Conservation (phyloP, 2,888 invertebrate genomes). For the Pollenia griseotomentosa region DNA sequence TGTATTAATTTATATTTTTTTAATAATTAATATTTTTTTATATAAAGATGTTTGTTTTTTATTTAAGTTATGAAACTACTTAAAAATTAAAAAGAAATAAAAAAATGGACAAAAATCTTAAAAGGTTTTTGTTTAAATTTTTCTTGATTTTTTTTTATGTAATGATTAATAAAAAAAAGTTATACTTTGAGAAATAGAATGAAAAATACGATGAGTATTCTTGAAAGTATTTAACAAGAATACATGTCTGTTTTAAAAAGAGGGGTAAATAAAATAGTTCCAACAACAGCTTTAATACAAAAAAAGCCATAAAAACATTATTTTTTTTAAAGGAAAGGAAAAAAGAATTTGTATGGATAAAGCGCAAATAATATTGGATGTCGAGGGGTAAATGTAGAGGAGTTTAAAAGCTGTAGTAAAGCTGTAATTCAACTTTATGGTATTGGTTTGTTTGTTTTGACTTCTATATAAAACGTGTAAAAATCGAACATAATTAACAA, state of each 20-base stretch:
- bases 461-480: conserved; percentile 64
- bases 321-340: conserved; percentile 15
- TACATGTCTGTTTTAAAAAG: conserved; percentile 44
- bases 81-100: conserved; percentile 69
- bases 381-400: conserved; percentile 5
- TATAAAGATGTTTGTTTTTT: conserved; percentile 62
- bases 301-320: conserved; percentile 23
- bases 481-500: conserved; percentile 60
- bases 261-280: conserved; percentile 24
- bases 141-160: conserved; percentile 27
- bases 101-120: conserved; percentile 67
- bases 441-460: conserved; percentile 53
- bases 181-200: conserved; percentile 58
- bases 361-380: background rate
- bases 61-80: conserved; percentile 72
- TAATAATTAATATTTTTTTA: conserved; percentile 62
- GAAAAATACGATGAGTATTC: conserved; percentile 41
- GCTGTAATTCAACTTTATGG: conserved; percentile 12
- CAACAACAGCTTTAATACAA: conserved; percentile 35
- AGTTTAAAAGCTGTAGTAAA: conserved; percentile 19
- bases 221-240: conserved; percentile 37
- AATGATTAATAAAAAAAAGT: conserved; percentile 63
- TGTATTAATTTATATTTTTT: conserved; percentile 59
- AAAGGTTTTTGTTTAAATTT: conserved; percentile 55
- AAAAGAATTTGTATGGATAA: conserved; percentile 6